phyloP scores from a whole-genome alignment of 2,113 vertebrate genomes.

The Anhinga anhinga region DNA sequence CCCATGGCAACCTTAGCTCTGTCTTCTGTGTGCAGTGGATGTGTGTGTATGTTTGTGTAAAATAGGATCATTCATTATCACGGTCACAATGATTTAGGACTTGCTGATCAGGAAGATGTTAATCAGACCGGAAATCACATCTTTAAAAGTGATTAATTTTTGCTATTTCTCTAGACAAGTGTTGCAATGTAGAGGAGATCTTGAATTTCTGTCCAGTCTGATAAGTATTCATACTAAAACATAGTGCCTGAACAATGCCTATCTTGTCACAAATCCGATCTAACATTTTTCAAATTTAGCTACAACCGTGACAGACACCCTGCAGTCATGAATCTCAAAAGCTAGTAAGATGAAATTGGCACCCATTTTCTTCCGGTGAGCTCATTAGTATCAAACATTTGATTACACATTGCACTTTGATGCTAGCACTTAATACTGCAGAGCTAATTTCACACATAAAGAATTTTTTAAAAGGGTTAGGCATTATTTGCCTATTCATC shows the following conservation, averaged over 20 bases:
- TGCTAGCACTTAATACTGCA: not conserved
- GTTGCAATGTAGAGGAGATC: not conserved
- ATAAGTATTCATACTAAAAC: not conserved
- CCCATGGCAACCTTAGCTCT: not conserved
- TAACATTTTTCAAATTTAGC: not conserved
- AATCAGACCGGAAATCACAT: not conserved
- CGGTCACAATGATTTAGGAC: not conserved
- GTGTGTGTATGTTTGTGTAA: not conserved
- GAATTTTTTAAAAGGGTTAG: not conserved
- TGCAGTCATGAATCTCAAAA: not conserved
- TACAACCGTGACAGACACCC: not conserved
- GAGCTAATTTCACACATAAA: not conserved
- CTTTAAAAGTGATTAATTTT: not conserved
- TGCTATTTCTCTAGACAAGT: not conserved
- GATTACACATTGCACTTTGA: not conserved
- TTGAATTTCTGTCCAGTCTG: conserved; percentile 4
- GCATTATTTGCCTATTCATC: not conserved
- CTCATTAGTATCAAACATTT: not conserved
- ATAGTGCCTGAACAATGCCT: not conserved
- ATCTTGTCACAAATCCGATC: not conserved
- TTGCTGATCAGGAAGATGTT: not conserved
- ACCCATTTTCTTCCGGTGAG: not conserved
- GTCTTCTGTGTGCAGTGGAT: not conserved
- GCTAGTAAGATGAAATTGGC: not conserved
- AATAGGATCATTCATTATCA: not conserved